Evolutionary conservation across 2,888 invertebrate genomes (phyloP).

Genomic region (Trileptium ribeirensis): DNA sequence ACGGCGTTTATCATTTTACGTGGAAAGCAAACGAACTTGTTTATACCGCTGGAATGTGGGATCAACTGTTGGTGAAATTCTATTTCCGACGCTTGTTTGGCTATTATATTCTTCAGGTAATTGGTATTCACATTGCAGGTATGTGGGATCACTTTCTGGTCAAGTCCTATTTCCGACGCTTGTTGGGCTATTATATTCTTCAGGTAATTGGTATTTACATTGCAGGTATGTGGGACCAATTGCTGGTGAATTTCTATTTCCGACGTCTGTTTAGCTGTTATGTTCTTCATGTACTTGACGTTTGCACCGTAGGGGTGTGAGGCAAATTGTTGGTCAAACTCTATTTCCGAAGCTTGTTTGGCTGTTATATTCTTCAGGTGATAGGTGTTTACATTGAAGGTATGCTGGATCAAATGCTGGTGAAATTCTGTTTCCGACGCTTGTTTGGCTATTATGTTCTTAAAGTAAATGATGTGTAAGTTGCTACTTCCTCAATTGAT

Average conservation of each 20-base stretch:
- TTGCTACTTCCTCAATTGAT: too few species aligned
- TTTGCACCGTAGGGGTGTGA: slow-evolving; percentile 49
- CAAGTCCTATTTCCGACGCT: slow-evolving; percentile 44
- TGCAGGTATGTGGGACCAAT: slow-evolving; percentile 49
- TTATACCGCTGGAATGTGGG: slow-evolving; percentile 50
- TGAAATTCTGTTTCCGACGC: slow-evolving; percentile 12
- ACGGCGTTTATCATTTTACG: slow-evolving; percentile 43
- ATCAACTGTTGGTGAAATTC: slow-evolving; percentile 48
- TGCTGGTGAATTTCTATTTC: slow-evolving; percentile 47
- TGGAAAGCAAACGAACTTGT: slow-evolving; percentile 43
- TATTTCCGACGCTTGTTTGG: slow-evolving; percentile 47
- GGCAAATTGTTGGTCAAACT: slow-evolving; percentile 49
- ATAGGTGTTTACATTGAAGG: too few species aligned
- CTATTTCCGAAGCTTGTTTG: slow-evolving; percentile 46
- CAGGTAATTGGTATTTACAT: slow-evolving; percentile 48
- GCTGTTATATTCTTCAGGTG: slow-evolving; percentile 48
- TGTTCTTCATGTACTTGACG: slow-evolving; percentile 45
- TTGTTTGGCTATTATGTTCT: slow-evolving; percentile 18
- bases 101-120: slow-evolving; percentile 48
- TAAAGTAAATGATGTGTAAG: too few species aligned
- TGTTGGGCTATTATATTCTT: slow-evolving; percentile 49
- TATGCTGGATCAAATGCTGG: slow-evolving; percentile 13
- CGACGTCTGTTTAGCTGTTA: slow-evolving; percentile 48
- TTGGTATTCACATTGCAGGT: slow-evolving; percentile 48
- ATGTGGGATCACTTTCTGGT: slow-evolving; percentile 50